Conservation (phyloP, 2,113 vertebrate species). For the Morphnarchus princeps region DNA sequence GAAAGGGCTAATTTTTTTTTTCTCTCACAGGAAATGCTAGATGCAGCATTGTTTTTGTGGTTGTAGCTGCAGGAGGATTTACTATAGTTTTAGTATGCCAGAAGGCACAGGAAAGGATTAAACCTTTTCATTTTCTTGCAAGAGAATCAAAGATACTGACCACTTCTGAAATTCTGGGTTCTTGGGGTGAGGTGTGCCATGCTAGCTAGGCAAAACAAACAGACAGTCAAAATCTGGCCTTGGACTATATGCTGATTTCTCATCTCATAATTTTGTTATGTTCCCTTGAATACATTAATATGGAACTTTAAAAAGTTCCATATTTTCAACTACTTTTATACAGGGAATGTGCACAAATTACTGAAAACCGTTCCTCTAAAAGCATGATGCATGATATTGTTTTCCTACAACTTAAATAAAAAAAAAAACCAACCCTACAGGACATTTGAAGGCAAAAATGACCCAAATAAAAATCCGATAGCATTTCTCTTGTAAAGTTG, state of each 20-base stretch:
- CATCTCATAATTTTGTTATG: background rate
- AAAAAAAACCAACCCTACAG: background rate
- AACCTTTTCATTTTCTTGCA: background rate
- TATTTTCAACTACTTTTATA: background rate
- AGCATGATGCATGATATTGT: background rate
- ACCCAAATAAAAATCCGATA: background rate
- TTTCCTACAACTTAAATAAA: background rate
- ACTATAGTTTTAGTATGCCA: background rate
- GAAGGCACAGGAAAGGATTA: conserved; percentile 7
- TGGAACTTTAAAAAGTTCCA: background rate
- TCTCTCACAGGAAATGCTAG: background rate
- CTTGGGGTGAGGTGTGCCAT: background rate
- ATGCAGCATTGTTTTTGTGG: conserved; percentile 1
- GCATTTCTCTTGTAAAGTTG: background rate
- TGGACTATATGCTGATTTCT: background rate
- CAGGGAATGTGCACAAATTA: background rate
- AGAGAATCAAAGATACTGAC: background rate
- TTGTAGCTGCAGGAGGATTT: background rate
- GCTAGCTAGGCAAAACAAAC: background rate
- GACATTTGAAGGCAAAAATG: background rate
- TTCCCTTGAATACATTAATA: background rate
- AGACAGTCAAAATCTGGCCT: background rate
- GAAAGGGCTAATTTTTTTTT: background rate
- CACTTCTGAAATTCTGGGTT: background rate
- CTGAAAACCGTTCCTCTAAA: background rate